Conservation (phyloP, 2,797 vertebrate species). For the Anisognathus igniventris region DNA sequence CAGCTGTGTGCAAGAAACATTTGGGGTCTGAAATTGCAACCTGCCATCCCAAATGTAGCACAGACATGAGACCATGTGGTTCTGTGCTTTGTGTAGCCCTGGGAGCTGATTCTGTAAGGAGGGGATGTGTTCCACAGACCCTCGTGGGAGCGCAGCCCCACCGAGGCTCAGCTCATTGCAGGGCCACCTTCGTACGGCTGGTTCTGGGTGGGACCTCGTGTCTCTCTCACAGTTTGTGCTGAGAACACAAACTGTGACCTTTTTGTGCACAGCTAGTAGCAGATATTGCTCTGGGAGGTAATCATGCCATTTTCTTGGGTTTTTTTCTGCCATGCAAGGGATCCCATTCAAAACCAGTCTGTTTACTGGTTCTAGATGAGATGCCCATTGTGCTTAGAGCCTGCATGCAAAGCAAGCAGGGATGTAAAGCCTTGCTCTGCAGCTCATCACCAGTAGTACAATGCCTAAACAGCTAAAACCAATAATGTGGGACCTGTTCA, state of each 20-base stretch:
- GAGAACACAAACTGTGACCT: not conserved
- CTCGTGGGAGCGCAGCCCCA: not conserved
- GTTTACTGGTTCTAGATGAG: not conserved
- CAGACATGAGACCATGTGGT: not conserved
- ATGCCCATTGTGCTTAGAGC: not conserved
- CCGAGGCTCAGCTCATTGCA: not conserved
- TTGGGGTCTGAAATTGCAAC: not conserved
- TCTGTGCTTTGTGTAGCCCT: not conserved
- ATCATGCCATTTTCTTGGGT: not conserved
- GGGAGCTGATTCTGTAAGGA: not conserved
- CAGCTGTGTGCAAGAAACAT: not conserved
- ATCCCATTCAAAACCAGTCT: not conserved
- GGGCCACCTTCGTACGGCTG: not conserved
- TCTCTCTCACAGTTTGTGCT: not conserved
- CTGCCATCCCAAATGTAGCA: not conserved
- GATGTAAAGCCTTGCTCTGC: not conserved
- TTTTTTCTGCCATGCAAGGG: not conserved
- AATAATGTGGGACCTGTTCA: not conserved
- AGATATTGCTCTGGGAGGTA: not conserved
- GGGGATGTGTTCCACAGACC: accelerated
- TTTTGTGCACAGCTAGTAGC: not conserved
- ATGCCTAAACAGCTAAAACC: not conserved
- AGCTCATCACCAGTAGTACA: not conserved
- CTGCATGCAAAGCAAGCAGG: not conserved
- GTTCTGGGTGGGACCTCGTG: not conserved